phyloP scores from a whole-genome alignment of 2,797 vertebrate species.

The Oryzias dopingdopingensis region DNA sequence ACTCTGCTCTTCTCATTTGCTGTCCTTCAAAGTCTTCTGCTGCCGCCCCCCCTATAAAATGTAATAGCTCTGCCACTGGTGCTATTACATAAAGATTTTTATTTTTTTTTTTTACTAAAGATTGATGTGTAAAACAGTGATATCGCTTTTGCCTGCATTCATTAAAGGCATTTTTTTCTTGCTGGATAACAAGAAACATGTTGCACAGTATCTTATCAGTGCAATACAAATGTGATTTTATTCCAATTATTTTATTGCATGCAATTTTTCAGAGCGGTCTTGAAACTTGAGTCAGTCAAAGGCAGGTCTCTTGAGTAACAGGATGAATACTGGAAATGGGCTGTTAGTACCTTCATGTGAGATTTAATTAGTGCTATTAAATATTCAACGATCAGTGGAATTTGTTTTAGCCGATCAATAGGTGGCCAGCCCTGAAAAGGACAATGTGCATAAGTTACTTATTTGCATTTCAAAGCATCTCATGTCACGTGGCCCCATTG shows the following conservation, averaged over 20 bases:
- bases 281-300: conserved; percentile 52
- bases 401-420: conserved; percentile 83
- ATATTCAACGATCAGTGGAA: conserved; percentile 86
- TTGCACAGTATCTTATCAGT: conserved; percentile 35
- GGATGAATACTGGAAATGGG: conserved; percentile 72
- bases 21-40: too few relatives aligned
- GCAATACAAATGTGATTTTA: conserved; percentile 42
- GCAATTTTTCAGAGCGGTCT: conserved; percentile 34
- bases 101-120: too few relatives aligned
- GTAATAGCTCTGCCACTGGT: too few relatives aligned
- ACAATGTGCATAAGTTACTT: conserved; percentile 83
- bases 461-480: conserved; percentile 85
- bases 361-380: conserved; percentile 85
- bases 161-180: conserved; percentile 10
- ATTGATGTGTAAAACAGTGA: too few relatives aligned
- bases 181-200: conserved; percentile 35
- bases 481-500: conserved; percentile 78
- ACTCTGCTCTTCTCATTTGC: too few relatives aligned
- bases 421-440: conserved; percentile 74
- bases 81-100: too few relatives aligned
- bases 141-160: neutral
- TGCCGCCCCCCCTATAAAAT: too few relatives aligned
- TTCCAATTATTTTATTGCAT: conserved; percentile 36
- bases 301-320: conserved; percentile 63
- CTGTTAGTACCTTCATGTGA: conserved; percentile 72